Percentiles rank a stretch among this genome's conserved stretches.
Evolutionary conservation across 2,797 vertebrate species (phyloP).

Genomic region (Centroberyx gerrardi): DNA sequence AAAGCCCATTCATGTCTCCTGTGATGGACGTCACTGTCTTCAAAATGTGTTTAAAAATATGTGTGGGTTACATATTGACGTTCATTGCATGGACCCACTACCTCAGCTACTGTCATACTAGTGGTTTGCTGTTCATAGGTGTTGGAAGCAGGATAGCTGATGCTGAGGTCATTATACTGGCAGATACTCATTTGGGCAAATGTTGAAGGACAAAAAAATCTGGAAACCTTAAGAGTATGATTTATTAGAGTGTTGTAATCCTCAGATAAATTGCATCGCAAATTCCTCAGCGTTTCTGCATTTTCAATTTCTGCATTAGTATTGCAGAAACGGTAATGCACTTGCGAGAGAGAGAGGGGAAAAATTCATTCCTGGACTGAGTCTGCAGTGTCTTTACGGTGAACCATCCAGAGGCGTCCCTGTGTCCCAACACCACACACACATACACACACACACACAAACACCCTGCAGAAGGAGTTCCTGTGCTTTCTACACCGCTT

Average conservation of each 20-base stretch:
- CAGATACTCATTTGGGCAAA: neutral
- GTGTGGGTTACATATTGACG: neutral
- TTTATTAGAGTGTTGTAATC: neutral
- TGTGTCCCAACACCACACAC: constrained; percentile 11
- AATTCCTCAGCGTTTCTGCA: neutral
- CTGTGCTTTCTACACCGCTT: constrained; percentile 35
- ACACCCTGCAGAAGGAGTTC: neutral
- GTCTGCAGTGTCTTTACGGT: constrained; percentile 41
- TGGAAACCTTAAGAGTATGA: no score
- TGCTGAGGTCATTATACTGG: neutral
- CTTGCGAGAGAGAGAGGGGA: neutral
- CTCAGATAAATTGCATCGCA: no score
- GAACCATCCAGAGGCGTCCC: constrained; percentile 12
- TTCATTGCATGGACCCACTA: neutral
- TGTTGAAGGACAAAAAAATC: neutral
- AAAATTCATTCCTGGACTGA: neutral
- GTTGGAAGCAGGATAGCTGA: neutral
- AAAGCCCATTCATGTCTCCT: neutral
- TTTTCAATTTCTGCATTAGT: neutral
- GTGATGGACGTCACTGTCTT: neutral
- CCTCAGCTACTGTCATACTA: neutral
- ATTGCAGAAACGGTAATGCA: neutral
- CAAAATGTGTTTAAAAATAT: neutral
- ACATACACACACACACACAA: constrained; percentile 8
- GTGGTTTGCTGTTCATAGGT: no score